Evolutionary conservation across 2,797 vertebrate genomes (phyloP), one percentile per base, ranked within the genome.

Genomic region (Cetoscarus ocellatus): DNA sequence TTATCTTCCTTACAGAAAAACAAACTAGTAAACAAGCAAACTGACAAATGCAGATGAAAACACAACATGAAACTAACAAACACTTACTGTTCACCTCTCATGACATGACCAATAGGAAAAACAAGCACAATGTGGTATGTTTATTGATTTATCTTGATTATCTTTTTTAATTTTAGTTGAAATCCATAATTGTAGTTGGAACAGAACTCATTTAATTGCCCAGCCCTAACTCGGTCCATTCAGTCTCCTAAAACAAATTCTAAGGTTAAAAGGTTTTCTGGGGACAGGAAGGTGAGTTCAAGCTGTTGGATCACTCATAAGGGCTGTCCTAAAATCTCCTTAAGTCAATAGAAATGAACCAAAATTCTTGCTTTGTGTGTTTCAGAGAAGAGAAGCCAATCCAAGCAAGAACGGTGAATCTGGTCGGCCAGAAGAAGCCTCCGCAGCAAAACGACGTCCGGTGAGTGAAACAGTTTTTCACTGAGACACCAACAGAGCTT

Each of bases 381-480:
- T 94, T 79, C 88, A 95, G 94, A 89, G 94, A 95, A 65, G 95
- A 95, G 80, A 93, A 93, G 90, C 94, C 94, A 13, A 94, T 95
- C 84, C 93, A 95, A 88, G 94, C 93, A 10, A 92, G 93, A 92
- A 95, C 92, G 10, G 94, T 95, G 72, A 94, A 94, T 90, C 89
- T 95, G 86, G 93, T 95, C 39, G 93, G 94, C 58, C 94, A 95
- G 91, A 95, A 92, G 91, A 95, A 95, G 82, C 94, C 94, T 61
- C 92, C 70, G 27, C 93, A 94, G 87, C 94, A 94, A 87, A 95
- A 95, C 55, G 94, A 95, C 63, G 94, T 94, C 90, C 86, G 95
- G 95, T 95, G 86, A 94, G 89, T 78, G 39, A 19, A 38, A 3
- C 3, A 40, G 45, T 6, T 6, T 64, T 0, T n/a, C 57, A 45